These are phyloP conservation scores for Steinernema khuongi DNA, from an alignment of 1,140 invertebrate species.

Conservation along the genomic window DNA sequence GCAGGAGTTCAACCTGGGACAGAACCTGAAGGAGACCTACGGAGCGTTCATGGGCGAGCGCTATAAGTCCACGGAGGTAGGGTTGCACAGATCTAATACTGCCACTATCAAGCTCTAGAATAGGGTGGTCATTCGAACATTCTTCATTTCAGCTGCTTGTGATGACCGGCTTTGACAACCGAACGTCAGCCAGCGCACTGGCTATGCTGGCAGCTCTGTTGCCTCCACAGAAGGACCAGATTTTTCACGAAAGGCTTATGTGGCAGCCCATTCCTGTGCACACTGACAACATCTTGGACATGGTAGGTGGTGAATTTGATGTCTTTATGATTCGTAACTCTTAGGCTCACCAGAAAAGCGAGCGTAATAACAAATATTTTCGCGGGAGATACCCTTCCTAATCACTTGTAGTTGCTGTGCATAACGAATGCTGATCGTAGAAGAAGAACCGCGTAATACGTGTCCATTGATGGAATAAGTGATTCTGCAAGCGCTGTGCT, in stretches of 20 bases:
- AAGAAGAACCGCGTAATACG: too few relatives aligned
- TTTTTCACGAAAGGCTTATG: not conserved
- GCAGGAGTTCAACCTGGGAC: not conserved
- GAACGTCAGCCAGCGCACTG: not conserved
- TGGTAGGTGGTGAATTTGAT: not conserved
- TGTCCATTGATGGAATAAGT: too few relatives aligned
- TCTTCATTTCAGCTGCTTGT: not conserved
- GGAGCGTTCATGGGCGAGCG: not conserved
- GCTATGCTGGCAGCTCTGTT: not conserved
- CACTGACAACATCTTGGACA: not conserved
- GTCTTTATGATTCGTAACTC: not conserved
- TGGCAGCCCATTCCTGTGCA: slow-evolving; percentile 11
- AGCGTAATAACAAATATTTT: too few relatives aligned
- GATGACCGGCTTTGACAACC: not conserved
- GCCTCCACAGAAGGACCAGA: not conserved
- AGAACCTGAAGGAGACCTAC: slow-evolving; percentile 3
- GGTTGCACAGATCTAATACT: too few relatives aligned
- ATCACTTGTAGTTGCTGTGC: too few relatives aligned
- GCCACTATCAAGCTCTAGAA: too few relatives aligned
- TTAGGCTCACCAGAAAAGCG: too few relatives aligned
- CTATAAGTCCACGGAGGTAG: not conserved
- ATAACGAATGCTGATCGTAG: too few relatives aligned
- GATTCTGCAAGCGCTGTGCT: too few relatives aligned
- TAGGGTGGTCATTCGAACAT: not conserved
- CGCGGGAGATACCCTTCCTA: too few relatives aligned